phyloP scores from a whole-genome alignment of 2,113 vertebrate genomes.

The Trogon surrucura region DNA sequence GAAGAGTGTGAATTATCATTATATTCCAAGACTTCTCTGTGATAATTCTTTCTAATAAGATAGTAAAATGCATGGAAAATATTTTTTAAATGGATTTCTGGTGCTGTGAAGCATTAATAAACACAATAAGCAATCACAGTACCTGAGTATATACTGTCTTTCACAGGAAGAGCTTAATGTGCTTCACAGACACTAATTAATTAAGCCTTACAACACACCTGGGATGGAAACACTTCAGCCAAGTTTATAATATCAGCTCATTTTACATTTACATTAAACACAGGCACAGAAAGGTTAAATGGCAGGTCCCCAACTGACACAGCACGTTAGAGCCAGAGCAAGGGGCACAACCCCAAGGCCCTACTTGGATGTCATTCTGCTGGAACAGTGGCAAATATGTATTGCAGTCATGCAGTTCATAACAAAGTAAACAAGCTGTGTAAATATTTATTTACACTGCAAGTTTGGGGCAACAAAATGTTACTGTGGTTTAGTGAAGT shows the following conservation, averaged over 20 bases:
- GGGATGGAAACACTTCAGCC: constrained; percentile 11
- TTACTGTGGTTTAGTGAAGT: constrained; percentile 12
- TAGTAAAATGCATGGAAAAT: background rate
- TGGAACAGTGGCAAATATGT: background rate
- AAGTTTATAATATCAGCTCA: constrained; percentile 8
- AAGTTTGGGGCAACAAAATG: background rate
- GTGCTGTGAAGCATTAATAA: background rate
- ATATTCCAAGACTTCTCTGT: background rate
- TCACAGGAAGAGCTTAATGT: background rate
- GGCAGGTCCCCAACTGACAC: background rate
- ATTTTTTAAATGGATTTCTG: background rate
- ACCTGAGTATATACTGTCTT: background rate
- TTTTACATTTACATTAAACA: constrained; percentile 23
- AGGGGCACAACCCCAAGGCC: background rate
- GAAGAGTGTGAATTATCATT: background rate
- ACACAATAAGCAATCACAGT: background rate
- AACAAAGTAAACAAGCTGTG: background rate
- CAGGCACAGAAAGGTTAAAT: constrained; percentile 13
- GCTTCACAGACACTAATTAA: constrained; percentile 23
- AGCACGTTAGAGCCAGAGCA: background rate
- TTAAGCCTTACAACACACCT: constrained; percentile 36
- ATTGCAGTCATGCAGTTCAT: background rate
- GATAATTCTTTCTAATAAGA: background rate
- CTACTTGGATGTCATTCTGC: background rate
- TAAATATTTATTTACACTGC: constrained; percentile 3